These are phyloP conservation scores for Embiotoca jacksoni DNA, from an alignment of 2,113 vertebrate species.

Conservation along the genomic window DNA sequence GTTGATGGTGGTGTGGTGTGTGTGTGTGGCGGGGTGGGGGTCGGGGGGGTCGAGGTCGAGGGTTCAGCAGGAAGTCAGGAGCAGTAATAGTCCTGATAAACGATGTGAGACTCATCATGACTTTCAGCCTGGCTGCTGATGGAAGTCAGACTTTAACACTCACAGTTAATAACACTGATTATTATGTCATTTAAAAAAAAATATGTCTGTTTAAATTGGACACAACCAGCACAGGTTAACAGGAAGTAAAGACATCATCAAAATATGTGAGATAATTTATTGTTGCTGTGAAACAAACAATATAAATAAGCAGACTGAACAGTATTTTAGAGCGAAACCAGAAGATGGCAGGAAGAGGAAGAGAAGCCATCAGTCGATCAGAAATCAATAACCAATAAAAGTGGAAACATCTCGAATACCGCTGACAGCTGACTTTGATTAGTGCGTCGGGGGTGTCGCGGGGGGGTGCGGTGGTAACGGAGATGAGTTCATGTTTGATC, in stretches of 20 bases:
- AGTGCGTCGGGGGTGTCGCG: not conserved
- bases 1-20: too few species aligned
- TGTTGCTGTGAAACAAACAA: not conserved
- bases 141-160: not conserved
- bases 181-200: not conserved
- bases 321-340: not conserved
- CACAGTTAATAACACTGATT: not conserved
- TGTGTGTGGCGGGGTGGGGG: too few species aligned
- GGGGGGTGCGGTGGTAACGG: not conserved
- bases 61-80: not conserved
- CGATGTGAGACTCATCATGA: not conserved
- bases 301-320: not conserved
- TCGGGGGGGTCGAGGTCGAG: too few species aligned
- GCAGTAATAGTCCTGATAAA: constrained; percentile 6
- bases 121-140: not conserved
- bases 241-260: not conserved
- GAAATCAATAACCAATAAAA: constrained; percentile 42
- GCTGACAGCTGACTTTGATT: constrained; percentile 23
- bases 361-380: constrained; percentile 8
- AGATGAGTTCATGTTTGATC: not conserved
- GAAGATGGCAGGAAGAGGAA: not conserved
- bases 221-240: too few species aligned
- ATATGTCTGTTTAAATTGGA: too few species aligned
- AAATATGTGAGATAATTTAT: not conserved
- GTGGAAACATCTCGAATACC: constrained; percentile 16